These are phyloP conservation scores for Aricia artaxerxes DNA, from an alignment of 2,888 invertebrate genomes.

Conservation along the genomic window DNA sequence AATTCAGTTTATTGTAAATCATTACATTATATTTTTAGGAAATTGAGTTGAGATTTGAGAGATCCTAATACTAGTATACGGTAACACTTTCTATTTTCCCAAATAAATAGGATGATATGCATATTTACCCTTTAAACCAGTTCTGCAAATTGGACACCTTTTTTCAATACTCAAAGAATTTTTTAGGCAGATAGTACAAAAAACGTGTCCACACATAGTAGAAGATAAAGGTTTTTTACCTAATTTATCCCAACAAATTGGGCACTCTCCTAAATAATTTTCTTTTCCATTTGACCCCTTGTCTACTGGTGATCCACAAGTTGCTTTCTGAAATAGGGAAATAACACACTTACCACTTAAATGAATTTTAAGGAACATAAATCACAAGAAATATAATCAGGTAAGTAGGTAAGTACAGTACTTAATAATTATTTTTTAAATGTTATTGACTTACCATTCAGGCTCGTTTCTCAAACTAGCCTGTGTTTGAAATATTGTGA, in stretches of 20 bases:
- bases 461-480: no score
- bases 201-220: conserved; percentile 68
- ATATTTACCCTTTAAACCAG: conserved; percentile 47
- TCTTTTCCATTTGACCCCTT: background rate
- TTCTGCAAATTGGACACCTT: conserved; percentile 61
- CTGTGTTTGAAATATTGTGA: no score
- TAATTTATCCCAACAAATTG: conserved; percentile 61
- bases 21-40: background rate
- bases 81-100: conserved; percentile 4
- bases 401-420: no score
- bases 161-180: conserved; percentile 48
- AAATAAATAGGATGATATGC: conserved; percentile 54
- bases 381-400: background rate
- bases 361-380: background rate
- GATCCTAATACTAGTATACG: background rate
- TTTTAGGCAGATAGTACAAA: conserved; percentile 55
- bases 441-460: background rate
- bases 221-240: conserved; percentile 58
- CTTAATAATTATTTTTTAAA: no score
- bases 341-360: background rate
- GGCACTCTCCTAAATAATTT: conserved; percentile 51
- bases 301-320: background rate
- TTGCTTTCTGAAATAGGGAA: background rate
- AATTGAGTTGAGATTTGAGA: no score
- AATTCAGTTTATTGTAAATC: no score